Evolutionary conservation across 2,797 vertebrate genomes (phyloP).

Genomic region (Falco columbarius): DNA sequence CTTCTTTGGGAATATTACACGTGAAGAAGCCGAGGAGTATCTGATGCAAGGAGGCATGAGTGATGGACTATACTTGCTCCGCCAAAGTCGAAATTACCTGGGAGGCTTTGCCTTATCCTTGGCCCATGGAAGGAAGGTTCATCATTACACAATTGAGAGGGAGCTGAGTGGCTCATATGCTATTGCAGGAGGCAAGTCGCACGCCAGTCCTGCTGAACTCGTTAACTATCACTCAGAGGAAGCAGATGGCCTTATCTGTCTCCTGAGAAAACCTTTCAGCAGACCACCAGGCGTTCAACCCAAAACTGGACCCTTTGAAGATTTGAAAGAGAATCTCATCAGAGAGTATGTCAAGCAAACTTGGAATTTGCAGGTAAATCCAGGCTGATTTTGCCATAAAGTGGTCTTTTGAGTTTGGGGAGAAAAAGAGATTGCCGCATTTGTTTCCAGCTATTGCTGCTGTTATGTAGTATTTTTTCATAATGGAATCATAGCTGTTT

Average conservation of each 20-base stretch:
- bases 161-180: slow-evolving; percentile 87
- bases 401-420: not conserved
- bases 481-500: not conserved
- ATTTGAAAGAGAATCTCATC: slow-evolving; percentile 94
- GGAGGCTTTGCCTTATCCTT: slow-evolving; percentile 93
- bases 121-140: slow-evolving; percentile 79
- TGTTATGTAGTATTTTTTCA: not conserved
- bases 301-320: slow-evolving; percentile 93
- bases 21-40: slow-evolving; percentile 92
- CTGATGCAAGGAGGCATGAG: slow-evolving; percentile 82
- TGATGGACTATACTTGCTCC: slow-evolving; percentile 86
- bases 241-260: slow-evolving; percentile 88
- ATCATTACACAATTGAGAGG: slow-evolving; percentile 95
- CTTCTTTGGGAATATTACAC: slow-evolving; percentile 96
- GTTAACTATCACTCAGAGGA: slow-evolving; percentile 91
- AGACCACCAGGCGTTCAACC: slow-evolving; percentile 89
- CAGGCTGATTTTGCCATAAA: not conserved
- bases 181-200: slow-evolving; percentile 90
- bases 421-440: not conserved
- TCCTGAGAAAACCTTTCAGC: slow-evolving; percentile 88
- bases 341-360: slow-evolving; percentile 92
- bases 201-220: slow-evolving; percentile 85
- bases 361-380: slow-evolving; percentile 91
- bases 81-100: slow-evolving; percentile 94
- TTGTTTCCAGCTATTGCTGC: not conserved